Evolutionary conservation across 2,113 vertebrate genomes (phyloP), one percentile per base, ranked within the genome.

Genomic region (Theristicus caerulescens): DNA sequence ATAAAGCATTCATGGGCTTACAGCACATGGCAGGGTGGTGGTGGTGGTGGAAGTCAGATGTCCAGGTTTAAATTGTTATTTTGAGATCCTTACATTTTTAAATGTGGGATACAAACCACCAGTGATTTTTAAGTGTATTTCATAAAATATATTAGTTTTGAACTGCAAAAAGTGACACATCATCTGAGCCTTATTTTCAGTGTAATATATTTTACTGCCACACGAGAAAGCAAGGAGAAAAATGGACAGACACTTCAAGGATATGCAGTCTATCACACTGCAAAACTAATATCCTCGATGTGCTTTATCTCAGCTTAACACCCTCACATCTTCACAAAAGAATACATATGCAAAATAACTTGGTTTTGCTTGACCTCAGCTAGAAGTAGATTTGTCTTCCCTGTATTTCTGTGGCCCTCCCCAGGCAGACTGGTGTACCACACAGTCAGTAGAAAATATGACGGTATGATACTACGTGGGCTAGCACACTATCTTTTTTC

Each of bases 401-500:
- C 20, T 67, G 44, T 49, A 57, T 29, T 59, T 82, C 85, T 72
- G 62, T 57, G 66, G 61, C 49, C 61, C 44, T 93, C 21, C 26
- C 20, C 40, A 42, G 44, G 49, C 61, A 91, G 31, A 34, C 6
- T 25, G 38, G 11, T 51, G 8, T 42, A 86, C 13, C 19, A 57
- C 32, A 66, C 4, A 57, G 47, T 15, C 49, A 61, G 16, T 4
- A 78, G n/a, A 67, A 90, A 88, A 72, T 20, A 52, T 0, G 9
- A 40, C 1, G 0, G 16, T 55, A n/a, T 9, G 6, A 73, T 7
- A 72, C 17, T 16, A 76, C 0, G 1, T 42, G 13, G 16, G 26
- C 29, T 59, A 42, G 21, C 29, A 76, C 4, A 3, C 4, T 44
- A 25, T 8, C 3, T 25, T 2, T 58, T 27, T 3, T 8, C 8